Evolutionary conservation across 2,888 invertebrate genomes (phyloP).

Genomic region (Caenorhabditis drosophilae): DNA sequence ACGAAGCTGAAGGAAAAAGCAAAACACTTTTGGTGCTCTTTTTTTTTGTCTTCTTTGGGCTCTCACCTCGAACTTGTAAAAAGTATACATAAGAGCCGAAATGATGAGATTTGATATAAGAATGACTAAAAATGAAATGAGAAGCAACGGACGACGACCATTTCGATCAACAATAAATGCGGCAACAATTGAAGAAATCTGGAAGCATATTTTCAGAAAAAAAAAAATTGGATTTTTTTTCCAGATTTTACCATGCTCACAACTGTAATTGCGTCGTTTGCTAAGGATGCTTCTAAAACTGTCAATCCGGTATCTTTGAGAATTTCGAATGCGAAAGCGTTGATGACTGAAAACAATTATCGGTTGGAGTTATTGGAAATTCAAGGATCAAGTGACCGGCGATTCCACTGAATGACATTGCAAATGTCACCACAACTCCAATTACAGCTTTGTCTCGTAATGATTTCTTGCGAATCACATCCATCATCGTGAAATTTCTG

Average conservation of each 20-base stretch:
- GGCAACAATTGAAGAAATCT: constrained; percentile 50
- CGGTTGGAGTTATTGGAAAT: not conserved
- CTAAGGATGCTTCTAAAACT: constrained; percentile 50
- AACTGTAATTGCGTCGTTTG: constrained; percentile 54
- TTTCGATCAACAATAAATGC: constrained; percentile 57
- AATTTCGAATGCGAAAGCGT: constrained; percentile 63
- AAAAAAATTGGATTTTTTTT: not conserved
- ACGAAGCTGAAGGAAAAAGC: constrained; percentile 36
- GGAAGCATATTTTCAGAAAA: constrained; percentile 4
- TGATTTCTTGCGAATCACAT: constrained; percentile 33
- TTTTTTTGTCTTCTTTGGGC: too few relatives aligned
- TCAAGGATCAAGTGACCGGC: constrained; percentile 37
- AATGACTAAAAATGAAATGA: constrained; percentile 44
- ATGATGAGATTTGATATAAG: constrained; percentile 45
- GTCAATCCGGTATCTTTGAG: constrained; percentile 52
- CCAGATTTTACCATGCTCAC: constrained; percentile 47
- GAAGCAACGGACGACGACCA: constrained; percentile 56
- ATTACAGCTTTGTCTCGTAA: constrained; percentile 42
- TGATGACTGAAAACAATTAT: constrained; percentile 47
- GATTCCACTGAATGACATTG: constrained; percentile 61
- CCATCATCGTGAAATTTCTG: constrained; percentile 45
- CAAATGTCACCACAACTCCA: constrained; percentile 52
- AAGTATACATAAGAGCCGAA: constrained; percentile 47
- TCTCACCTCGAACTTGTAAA: constrained; percentile 41
- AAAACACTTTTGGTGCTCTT: too few relatives aligned